A percentile compares a stretch with the other conserved stretches of the same genome.
Evolutionary conservation across 2,797 vertebrate genomes (phyloP).

Genomic region (Luscinia megarhynchos): DNA sequence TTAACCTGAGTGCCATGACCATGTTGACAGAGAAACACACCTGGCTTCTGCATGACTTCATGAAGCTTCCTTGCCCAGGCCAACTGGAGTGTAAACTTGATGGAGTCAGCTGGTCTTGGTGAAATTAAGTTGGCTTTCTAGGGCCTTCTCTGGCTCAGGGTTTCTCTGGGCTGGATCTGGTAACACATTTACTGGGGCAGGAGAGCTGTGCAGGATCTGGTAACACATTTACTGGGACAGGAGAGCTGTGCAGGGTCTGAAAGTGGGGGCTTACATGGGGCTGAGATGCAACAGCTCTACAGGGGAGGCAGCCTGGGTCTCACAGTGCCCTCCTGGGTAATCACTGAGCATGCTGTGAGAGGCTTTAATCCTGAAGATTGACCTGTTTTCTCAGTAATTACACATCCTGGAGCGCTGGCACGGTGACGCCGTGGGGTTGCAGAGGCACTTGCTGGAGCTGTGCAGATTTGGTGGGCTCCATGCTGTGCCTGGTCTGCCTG

Average conservation of each 20-base stretch:
- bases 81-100: background rate
- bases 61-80: background rate
- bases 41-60: background rate
- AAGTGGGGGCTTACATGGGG: background rate
- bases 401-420: background rate
- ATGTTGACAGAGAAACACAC: background rate
- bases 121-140: background rate
- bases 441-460: background rate
- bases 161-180: background rate
- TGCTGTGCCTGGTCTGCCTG: background rate
- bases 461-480: background rate
- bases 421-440: background rate
- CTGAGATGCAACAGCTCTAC: background rate
- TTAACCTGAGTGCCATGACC: background rate
- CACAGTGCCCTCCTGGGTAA: background rate
- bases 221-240: background rate
- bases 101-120: background rate
- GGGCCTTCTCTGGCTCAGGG: background rate
- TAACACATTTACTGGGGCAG: background rate
- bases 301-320: background rate
- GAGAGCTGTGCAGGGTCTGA: background rate
- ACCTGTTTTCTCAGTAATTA: constrained; percentile 41
- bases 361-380: constrained; percentile 40
- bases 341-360: constrained; percentile 3
- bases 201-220: background rate